Percentiles rank a stretch among this genome's conserved stretches.
phyloP scores from a whole-genome alignment of 2,888 invertebrate genomes.

The Euzetes globulus region DNA sequence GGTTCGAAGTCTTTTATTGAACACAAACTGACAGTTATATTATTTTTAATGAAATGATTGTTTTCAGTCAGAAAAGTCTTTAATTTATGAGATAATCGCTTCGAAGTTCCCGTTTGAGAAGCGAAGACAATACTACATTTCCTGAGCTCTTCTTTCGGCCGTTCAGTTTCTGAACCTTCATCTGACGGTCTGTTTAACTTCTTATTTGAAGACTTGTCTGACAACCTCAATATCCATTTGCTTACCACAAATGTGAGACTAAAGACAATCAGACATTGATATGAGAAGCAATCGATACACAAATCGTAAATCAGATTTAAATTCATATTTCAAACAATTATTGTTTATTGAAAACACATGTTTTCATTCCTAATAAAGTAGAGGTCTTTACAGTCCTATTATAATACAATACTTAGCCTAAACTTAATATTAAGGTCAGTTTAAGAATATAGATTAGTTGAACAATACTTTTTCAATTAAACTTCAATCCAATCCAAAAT shows the following conservation, averaged over 20 bases:
- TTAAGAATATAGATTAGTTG: too few species aligned
- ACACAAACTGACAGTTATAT: background rate
- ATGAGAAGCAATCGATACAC: background rate
- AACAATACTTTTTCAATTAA: too few species aligned
- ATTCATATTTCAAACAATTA: background rate
- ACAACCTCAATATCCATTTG: background rate
- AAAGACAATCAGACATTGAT: background rate
- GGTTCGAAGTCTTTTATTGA: slow-evolving; percentile 45
- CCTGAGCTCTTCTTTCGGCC: background rate
- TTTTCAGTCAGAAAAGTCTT: background rate
- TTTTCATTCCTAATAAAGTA: background rate
- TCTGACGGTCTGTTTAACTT: too few species aligned
- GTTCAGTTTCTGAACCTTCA: too few species aligned
- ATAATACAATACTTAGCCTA: background rate
- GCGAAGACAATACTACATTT: slow-evolving; percentile 43
- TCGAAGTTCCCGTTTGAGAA: slow-evolving; percentile 45
- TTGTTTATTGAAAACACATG: background rate
- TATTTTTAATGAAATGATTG: background rate
- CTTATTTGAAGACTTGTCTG: background rate
- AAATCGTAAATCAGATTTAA: background rate
- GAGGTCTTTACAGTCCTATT: background rate
- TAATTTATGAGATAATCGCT: slow-evolving; percentile 33
- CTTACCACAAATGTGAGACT: background rate
- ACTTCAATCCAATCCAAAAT: too few species aligned
- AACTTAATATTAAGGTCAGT: too few species aligned